Percentiles rank a stretch among this genome's conserved stretches.
These are phyloP conservation scores for Triplophysa dalaica DNA, from an alignment of 2,113 vertebrate genomes.

Conservation along the genomic window DNA sequence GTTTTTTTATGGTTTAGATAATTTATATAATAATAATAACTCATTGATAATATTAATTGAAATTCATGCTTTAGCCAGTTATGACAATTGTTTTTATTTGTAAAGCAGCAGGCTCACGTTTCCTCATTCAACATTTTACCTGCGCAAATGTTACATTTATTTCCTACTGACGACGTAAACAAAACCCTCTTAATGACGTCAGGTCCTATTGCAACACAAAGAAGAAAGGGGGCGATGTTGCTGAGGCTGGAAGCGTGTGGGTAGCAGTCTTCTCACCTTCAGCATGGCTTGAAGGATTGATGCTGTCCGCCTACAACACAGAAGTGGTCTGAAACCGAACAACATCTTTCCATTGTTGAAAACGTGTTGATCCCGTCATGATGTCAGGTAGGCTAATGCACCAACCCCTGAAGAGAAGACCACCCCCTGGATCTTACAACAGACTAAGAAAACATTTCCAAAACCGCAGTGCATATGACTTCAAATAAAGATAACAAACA, in stretches of 20 bases:
- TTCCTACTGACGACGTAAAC: slow-evolving; percentile 42
- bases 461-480: too few species aligned
- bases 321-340: slow-evolving; percentile 17
- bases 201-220: slow-evolving; percentile 36
- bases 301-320: slow-evolving; percentile 30
- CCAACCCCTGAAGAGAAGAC: too few species aligned
- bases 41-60: too few species aligned
- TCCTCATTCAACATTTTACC: not conserved
- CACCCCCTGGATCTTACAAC: too few species aligned
- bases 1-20: too few species aligned
- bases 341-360: slow-evolving; percentile 41
- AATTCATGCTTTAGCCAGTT: not conserved
- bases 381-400: not conserved
- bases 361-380: not conserved
- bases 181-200: slow-evolving; percentile 31
- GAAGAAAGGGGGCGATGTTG: slow-evolving; percentile 27
- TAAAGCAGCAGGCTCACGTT: not conserved
- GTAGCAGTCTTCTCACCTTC: slow-evolving; percentile 10
- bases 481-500: too few species aligned
- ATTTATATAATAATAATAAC: too few species aligned
- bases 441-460: not conserved
- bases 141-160: slow-evolving; percentile 40
- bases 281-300: not conserved
- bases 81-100: not conserved
- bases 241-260: slow-evolving; percentile 7